Base-by-base conservation (phyloP, 2,797 vertebrate genomes). In the Falco berigora region DNA sequence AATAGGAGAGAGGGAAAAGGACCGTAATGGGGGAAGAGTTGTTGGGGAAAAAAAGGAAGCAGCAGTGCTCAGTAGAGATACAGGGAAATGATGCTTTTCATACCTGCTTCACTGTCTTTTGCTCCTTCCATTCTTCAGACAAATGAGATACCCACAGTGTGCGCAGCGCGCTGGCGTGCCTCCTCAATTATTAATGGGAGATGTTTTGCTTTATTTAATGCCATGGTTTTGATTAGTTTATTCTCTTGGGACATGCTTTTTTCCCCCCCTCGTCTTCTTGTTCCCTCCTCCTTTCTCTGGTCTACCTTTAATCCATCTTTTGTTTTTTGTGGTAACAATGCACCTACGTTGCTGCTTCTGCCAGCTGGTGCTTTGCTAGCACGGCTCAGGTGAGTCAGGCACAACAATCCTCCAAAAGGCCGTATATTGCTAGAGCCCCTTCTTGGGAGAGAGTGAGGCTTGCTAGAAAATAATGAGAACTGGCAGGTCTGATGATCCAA, bases 121-220 rank as follows among this genome's bases (percentile, higher is more conserved):
- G 86, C 92, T 90, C 92, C 81, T 86, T 94, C 79, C 92, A 69
- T 92, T 72, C 96, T 69, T 86, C 86, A 95, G 92, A 91, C 86
- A 92, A 91, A 95, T 28, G 86, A 93, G 88, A n/a, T 74, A 63
- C 61, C 88, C 83, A 74, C 1, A 1, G 66, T 2, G 13, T 74
- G 59, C 0, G 3, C 86, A 42, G 92, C 3, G 5, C 3, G 4
- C 67, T 19, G 68, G 61, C 2, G 1, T 30, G 63, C 85, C 91
- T 40, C 86, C 94, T 97, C 92, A 92, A 94, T 96, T 96, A 97
- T 96, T 97, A 82, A 96, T 93, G 95, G 92, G 8, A 64, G 75
- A 91, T 38, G 91, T 82, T 97, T 96, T 94, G 90, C 94, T 96
- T 96, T 97, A 95, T 95, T 94, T 96, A 96, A 95, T 82, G 72